Conservation (phyloP, 2,797 vertebrate genomes). For the Spizella passerina region DNA sequence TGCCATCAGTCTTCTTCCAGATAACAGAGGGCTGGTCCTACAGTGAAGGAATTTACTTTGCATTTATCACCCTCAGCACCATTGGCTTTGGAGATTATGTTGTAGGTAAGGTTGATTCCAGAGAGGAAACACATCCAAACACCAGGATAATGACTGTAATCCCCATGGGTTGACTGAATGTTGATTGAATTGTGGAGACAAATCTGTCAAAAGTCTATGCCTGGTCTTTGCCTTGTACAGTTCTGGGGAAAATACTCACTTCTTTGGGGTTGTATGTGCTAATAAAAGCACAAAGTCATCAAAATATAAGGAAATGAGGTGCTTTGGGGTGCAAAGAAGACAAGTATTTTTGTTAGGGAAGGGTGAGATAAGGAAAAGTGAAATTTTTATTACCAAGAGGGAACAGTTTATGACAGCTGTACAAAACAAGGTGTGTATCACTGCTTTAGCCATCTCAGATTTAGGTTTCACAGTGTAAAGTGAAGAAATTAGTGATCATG, state of each 20-base stretch:
- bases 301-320: neutral
- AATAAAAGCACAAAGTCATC: neutral
- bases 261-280: neutral
- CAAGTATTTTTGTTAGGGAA: neutral
- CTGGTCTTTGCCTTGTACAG: neutral
- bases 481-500: neutral
- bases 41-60: slow-evolving; percentile 72
- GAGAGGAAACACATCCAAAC: neutral
- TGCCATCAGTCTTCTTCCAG: slow-evolving; percentile 68
- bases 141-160: neutral
- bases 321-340: neutral
- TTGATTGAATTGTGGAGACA: neutral
- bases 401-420: neutral
- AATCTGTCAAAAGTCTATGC: neutral
- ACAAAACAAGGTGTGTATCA: neutral
- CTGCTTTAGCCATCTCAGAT: neutral
- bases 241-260: neutral
- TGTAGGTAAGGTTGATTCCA: slow-evolving; percentile 59
- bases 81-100: slow-evolving; percentile 78
- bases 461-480: neutral
- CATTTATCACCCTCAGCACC: slow-evolving; percentile 76
- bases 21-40: slow-evolving; percentile 67
- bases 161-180: neutral
- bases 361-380: too few relatives aligned
- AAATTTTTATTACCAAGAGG: neutral